Percentiles rank a stretch among this genome's conserved stretches.
phyloP scores from a whole-genome alignment of 2,888 invertebrate species.

The Epirrita christyi region DNA sequence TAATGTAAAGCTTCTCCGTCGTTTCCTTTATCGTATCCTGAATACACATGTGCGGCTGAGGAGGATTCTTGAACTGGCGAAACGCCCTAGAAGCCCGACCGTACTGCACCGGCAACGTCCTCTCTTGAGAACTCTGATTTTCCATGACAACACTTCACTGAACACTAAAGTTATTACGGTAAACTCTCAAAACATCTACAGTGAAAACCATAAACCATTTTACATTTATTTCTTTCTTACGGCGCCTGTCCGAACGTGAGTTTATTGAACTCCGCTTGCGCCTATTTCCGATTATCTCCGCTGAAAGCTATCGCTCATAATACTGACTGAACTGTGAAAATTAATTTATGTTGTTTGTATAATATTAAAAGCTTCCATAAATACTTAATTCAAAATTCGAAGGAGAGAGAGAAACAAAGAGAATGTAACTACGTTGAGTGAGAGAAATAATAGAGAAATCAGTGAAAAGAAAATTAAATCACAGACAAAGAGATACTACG shows the following conservation, averaged over 20 bases:
- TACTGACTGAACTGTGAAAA: constrained; percentile 43
- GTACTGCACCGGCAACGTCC: constrained; percentile 81
- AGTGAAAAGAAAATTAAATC: no score
- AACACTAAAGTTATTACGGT: constrained; percentile 43
- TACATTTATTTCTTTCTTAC: constrained; percentile 63
- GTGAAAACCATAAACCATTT: constrained; percentile 61
- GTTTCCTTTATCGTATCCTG: constrained; percentile 86
- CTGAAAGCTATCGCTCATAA: constrained; percentile 48
- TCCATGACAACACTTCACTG: constrained; percentile 64
- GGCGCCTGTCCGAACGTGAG: constrained; percentile 58
- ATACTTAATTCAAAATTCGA: constrained; percentile 50
- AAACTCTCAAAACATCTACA: constrained; percentile 58
- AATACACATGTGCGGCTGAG: constrained; percentile 91
- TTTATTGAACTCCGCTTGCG: constrained; percentile 73
- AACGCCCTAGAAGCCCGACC: constrained; percentile 86
- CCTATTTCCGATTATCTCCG: constrained; percentile 43
- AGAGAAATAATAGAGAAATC: constrained; percentile 13
- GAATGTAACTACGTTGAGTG: no score
- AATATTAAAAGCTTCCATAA: constrained; percentile 46
- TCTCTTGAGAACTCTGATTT: constrained; percentile 70
- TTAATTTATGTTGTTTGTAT: constrained; percentile 30
- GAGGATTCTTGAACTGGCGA: constrained; percentile 89
- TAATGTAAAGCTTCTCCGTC: constrained; percentile 85
- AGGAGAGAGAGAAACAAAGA: constrained; percentile 42
- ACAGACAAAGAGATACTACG: no score